Percentiles rank a stretch among this genome's conserved stretches.
Conservation (phyloP, 2,113 vertebrate species). For the Lonchura striata region DNA sequence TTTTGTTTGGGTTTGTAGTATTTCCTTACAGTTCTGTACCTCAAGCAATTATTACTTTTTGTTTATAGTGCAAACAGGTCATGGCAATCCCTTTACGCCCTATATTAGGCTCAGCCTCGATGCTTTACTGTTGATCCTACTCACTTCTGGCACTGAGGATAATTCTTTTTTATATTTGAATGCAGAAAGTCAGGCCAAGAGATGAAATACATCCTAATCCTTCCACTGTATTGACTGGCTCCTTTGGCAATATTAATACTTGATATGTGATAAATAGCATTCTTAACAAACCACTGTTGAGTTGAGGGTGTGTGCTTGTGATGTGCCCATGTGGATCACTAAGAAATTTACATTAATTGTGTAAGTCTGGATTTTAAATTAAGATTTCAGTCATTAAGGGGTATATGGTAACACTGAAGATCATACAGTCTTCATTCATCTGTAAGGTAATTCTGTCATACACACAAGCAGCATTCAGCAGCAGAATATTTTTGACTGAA, state of each 20-base stretch:
- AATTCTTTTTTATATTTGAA: neutral
- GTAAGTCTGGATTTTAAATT: neutral
- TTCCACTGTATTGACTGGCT: neutral
- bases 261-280: neutral
- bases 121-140: neutral
- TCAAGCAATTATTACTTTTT: neutral
- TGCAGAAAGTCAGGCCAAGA: neutral
- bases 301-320: accelerated
- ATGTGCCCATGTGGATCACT: neutral
- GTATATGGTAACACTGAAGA: neutral
- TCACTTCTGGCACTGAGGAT: neutral
- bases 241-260: neutral
- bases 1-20: neutral
- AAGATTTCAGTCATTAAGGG: neutral
- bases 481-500: neutral
- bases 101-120: neutral
- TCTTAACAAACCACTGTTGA: neutral
- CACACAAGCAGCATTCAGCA: neutral
- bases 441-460: neutral
- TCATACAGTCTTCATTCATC: neutral
- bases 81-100: neutral
- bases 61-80: neutral
- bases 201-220: neutral
- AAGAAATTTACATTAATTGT: neutral
- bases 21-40: neutral